These are phyloP conservation scores for Tetheella fluctuosa DNA, from an alignment of 2,888 invertebrate species.

Conservation along the genomic window DNA sequence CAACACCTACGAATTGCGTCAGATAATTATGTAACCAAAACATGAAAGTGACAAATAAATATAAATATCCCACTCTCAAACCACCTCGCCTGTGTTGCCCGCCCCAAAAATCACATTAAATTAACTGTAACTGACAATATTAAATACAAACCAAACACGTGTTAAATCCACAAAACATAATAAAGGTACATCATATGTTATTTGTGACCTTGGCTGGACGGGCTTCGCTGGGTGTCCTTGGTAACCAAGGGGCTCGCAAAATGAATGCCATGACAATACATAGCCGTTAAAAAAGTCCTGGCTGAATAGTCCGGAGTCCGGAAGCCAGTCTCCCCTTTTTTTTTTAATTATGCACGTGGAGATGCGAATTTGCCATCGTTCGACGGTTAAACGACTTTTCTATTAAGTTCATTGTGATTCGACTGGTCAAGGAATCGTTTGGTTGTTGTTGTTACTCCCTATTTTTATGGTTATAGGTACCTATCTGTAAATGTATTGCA, in stretches of 20 bases:
- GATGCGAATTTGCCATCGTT: slow-evolving; percentile 20
- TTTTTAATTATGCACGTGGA: slow-evolving; percentile 19
- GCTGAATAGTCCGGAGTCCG: slow-evolving; percentile 32
- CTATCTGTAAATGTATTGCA: not conserved
- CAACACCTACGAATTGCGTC: no score
- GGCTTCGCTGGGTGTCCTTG: slow-evolving; percentile 34
- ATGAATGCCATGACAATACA: slow-evolving; percentile 36
- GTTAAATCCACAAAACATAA: not conserved
- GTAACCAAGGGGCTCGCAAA: slow-evolving; percentile 36
- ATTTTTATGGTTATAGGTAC: not conserved
- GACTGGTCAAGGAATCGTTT: slow-evolving; percentile 16
- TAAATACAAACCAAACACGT: not conserved
- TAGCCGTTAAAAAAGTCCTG: slow-evolving; percentile 46
- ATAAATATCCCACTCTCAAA: not conserved
- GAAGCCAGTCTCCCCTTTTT: slow-evolving; percentile 38
- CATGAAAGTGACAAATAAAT: no score
- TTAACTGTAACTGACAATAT: not conserved
- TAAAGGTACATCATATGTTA: slow-evolving; percentile 35
- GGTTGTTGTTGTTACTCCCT: not conserved
- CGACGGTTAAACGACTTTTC: slow-evolving; percentile 39
- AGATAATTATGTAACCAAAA: no score
- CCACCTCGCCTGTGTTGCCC: not conserved
- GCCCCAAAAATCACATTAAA: not conserved
- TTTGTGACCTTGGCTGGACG: slow-evolving; percentile 38
- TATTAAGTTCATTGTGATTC: slow-evolving; percentile 26